Evolutionary conservation across 2,888 invertebrate species (phyloP).

Genomic region (Harpalus rufipes): DNA sequence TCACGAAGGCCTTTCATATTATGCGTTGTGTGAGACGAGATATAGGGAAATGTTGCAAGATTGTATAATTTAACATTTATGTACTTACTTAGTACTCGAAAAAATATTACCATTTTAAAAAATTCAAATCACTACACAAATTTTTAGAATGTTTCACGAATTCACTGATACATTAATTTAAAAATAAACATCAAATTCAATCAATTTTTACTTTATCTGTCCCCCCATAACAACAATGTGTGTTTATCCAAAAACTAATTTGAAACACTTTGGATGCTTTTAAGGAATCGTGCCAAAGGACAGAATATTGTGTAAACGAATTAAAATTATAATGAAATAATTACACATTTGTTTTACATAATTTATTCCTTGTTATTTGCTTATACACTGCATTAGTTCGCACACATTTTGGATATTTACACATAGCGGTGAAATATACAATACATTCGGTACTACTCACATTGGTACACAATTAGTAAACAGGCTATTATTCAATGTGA

Average conservation of each 20-base stretch:
- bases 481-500: constrained; percentile 58
- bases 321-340: constrained; percentile 12
- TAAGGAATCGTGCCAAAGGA: constrained; percentile 56
- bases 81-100: constrained; percentile 58
- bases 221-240: constrained; percentile 62
- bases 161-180: constrained; percentile 50
- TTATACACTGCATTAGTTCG: constrained; percentile 49
- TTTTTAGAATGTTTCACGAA: constrained; percentile 63
- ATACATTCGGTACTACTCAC: constrained; percentile 61
- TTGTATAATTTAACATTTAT: constrained; percentile 64
- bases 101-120: constrained; percentile 58
- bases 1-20: constrained; percentile 66
- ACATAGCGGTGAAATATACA: constrained; percentile 54
- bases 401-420: constrained; percentile 65
- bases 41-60: constrained; percentile 62
- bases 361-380: constrained; percentile 50
- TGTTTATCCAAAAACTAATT: constrained; percentile 59
- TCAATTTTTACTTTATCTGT: constrained; percentile 63
- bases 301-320: constrained; percentile 21
- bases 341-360: constrained; percentile 1
- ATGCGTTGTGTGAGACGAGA: constrained; percentile 62
- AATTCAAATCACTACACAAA: constrained; percentile 63
- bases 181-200: constrained; percentile 56
- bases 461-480: constrained; percentile 58
- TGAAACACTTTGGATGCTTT: constrained; percentile 22